These are phyloP conservation scores for Tetragonisca angustula DNA, from an alignment of 2,888 invertebrate species.

Conservation along the genomic window DNA sequence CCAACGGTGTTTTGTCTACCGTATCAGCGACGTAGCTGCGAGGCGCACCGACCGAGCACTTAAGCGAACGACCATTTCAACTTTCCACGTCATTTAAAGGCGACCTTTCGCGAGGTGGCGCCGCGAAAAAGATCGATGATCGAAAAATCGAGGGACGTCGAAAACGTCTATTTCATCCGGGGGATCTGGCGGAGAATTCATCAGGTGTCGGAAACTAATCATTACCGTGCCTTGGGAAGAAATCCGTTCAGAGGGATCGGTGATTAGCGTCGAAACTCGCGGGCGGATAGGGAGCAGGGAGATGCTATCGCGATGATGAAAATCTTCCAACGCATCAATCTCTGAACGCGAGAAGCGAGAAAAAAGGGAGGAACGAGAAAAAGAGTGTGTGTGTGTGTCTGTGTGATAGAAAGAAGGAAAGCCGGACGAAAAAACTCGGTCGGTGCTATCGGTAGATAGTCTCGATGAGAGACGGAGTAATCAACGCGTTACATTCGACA, in stretches of 20 bases:
- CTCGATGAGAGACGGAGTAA: conserved; percentile 16
- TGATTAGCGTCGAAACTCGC: conserved; percentile 10
- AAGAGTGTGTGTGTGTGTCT: no score
- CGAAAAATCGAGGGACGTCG: neutral
- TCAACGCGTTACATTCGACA: conserved; percentile 37
- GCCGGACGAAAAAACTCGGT: conserved; percentile 18
- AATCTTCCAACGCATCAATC: conserved; percentile 26
- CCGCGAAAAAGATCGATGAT: neutral
- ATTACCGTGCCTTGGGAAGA: neutral
- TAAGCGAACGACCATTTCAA: neutral
- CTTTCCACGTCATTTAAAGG: neutral
- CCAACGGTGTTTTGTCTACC: neutral
- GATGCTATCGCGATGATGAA: conserved; percentile 18
- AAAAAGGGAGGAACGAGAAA: neutral
- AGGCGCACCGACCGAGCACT: neutral
- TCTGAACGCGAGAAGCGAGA: neutral
- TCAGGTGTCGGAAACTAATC: neutral
- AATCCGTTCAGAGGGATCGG: neutral
- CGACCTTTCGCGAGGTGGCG: neutral
- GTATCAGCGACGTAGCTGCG: neutral
- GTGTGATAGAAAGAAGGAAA: neutral
- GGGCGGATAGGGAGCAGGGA: no score
- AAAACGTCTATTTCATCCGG: neutral
- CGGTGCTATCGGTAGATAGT: neutral
- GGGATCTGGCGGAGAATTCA: neutral